phyloP scores from a whole-genome alignment of 2,113 vertebrate genomes.

The Rattus norvegicus region DNA sequence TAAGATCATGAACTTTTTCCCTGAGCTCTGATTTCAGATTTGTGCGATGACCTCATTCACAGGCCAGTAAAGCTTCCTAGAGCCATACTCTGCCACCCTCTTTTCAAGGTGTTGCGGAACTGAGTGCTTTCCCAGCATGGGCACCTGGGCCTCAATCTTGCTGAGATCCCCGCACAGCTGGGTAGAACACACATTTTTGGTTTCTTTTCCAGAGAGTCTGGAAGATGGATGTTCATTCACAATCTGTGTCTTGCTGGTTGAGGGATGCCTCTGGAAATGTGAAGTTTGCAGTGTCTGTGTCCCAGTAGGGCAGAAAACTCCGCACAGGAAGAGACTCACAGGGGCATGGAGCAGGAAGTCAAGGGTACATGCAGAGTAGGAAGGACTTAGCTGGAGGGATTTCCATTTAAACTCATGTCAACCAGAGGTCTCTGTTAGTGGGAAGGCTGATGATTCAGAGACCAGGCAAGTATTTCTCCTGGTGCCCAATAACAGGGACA shows the following conservation, averaged over 20 bases:
- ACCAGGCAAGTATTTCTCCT: not conserved
- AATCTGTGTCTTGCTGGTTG: not conserved
- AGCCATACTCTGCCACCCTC: not conserved
- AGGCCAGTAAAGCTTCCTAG: not conserved
- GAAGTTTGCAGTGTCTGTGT: not conserved
- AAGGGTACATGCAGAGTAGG: not conserved
- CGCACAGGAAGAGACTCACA: not conserved
- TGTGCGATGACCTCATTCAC: not conserved
- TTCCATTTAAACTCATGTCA: not conserved
- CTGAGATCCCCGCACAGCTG: not conserved
- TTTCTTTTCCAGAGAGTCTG: too few species aligned
- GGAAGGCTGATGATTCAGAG: not conserved
- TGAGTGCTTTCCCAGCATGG: not conserved
- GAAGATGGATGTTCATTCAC: not conserved
- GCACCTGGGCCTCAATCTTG: not conserved
- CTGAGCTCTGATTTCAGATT: not conserved
- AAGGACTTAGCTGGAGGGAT: not conserved
- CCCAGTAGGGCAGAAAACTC: not conserved
- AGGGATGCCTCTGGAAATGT: not conserved
- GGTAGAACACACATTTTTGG: not conserved
- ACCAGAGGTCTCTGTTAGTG: too few species aligned
- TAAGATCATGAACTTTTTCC: not conserved
- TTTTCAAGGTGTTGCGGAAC: not conserved
- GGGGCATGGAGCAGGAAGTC: not conserved
- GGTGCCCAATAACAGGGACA: not conserved